These are phyloP conservation scores for Pollenia griseotomentosa DNA, from an alignment of 2,888 invertebrate genomes.

Conservation along the genomic window DNA sequence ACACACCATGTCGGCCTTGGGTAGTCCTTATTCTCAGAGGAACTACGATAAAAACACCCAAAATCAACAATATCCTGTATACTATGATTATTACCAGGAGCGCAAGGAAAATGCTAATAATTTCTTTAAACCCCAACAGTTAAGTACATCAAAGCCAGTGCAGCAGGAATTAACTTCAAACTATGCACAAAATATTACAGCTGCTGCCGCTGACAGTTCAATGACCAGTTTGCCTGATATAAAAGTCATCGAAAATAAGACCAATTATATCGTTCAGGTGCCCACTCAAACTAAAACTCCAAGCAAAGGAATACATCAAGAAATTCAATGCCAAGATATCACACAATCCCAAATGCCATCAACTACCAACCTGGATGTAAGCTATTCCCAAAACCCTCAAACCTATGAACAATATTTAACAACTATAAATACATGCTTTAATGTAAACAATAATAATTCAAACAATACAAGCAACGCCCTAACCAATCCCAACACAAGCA, in stretches of 20 bases:
- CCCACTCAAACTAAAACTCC: conserved; percentile 54
- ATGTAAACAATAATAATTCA: conserved; percentile 4
- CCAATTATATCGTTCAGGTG: conserved; percentile 15
- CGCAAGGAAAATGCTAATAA: conserved; percentile 36
- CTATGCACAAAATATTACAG: conserved; percentile 44
- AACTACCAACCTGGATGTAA: conserved; percentile 45
- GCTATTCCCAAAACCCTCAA: conserved; percentile 50
- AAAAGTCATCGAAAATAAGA: conserved; percentile 51
- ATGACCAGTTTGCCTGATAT: conserved; percentile 80
- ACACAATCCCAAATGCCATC: conserved; percentile 86
- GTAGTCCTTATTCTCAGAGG: conserved; percentile 75
- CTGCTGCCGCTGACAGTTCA: conserved; percentile 78
- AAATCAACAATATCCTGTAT: conserved; percentile 62
- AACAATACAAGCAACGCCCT: conserved; percentile 12
- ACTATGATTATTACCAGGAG: conserved; percentile 73
- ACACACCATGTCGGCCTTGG: conserved; percentile 74
- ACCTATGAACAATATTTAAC: conserved; percentile 33
- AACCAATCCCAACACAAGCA: conserved; percentile 27
- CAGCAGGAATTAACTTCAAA: conserved; percentile 1
- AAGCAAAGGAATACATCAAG: conserved; percentile 78
- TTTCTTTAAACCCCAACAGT: conserved; percentile 45
- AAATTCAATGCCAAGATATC: conserved; percentile 86
- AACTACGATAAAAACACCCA: conserved; percentile 66
- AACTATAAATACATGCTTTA: conserved; percentile 32
- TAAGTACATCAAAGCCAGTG: conserved; percentile 9